Evolutionary conservation across 2,888 invertebrate genomes (phyloP).

Genomic region (Orchesella flavescens): DNA sequence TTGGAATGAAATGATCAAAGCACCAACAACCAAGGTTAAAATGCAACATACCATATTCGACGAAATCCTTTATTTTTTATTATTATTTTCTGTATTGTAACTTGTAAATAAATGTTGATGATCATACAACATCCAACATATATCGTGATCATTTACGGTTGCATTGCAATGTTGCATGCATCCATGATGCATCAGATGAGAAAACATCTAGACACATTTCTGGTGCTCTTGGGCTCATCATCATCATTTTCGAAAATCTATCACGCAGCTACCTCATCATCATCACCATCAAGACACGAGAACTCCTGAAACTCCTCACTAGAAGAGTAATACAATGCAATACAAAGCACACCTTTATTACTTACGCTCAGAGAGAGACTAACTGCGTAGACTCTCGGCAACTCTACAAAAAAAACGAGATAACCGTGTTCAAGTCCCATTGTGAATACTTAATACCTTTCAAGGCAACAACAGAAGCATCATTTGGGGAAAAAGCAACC

Average conservation of each 20-base stretch:
- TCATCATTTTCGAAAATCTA: conserved; percentile 48
- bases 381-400: neutral
- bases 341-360: conserved; percentile 37
- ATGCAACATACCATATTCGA: conserved; percentile 40
- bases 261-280: conserved; percentile 52
- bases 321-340: conserved; percentile 10
- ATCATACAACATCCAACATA: neutral
- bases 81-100: neutral
- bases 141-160: neutral
- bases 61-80: conserved; percentile 25
- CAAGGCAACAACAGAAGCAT: conserved; percentile 39
- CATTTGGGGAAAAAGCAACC: conserved; percentile 37
- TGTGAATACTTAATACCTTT: conserved; percentile 40
- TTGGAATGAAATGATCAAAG: neutral
- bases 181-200: too few relatives aligned
- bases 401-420: neutral
- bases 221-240: conserved; percentile 32
- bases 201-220: conserved; percentile 35
- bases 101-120: neutral
- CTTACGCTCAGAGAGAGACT: neutral
- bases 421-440: conserved; percentile 29
- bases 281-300: conserved; percentile 12
- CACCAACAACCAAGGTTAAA: neutral
- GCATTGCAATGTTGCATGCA: neutral
- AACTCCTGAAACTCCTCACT: neutral